Percentiles rank a stretch among this genome's conserved stretches.
phyloP scores from a whole-genome alignment of 2,797 vertebrate species.

The Anabacerthia variegaticeps region DNA sequence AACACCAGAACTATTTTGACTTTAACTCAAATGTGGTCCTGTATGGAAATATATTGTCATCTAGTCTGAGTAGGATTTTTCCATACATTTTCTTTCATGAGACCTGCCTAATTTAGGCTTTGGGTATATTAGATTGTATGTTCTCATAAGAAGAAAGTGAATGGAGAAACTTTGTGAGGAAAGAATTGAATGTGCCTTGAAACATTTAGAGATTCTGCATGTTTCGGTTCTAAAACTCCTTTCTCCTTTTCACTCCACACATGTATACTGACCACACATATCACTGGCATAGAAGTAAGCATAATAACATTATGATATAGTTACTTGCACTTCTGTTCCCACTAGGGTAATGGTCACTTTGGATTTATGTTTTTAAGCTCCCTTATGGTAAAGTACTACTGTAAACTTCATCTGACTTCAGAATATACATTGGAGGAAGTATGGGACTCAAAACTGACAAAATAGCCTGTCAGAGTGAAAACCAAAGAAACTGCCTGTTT shows the following conservation, averaged over 20 bases:
- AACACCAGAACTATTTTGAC: background rate
- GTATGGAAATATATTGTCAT: background rate
- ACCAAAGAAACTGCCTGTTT: background rate
- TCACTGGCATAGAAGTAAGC: background rate
- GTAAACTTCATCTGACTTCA: background rate
- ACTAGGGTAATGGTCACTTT: background rate
- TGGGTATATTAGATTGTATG: background rate
- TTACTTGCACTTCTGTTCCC: background rate
- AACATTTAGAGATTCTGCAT: background rate
- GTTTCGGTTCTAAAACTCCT: background rate
- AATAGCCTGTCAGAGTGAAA: background rate
- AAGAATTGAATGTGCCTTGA: background rate
- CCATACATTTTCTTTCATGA: background rate
- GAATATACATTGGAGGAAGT: background rate
- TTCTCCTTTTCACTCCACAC: background rate
- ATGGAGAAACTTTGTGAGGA: background rate
- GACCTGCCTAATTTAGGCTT: background rate
- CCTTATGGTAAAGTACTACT: background rate
- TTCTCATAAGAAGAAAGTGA: background rate
- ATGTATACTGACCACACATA: accelerated
- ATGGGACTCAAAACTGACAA: background rate
- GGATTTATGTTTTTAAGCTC: background rate
- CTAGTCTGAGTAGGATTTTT: background rate
- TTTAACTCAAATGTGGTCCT: background rate
- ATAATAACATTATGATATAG: background rate